Evolutionary conservation across 2,797 vertebrate species (phyloP), one percentile per base, ranked within the genome.

Genomic region (Pangasius macronema): DNA sequence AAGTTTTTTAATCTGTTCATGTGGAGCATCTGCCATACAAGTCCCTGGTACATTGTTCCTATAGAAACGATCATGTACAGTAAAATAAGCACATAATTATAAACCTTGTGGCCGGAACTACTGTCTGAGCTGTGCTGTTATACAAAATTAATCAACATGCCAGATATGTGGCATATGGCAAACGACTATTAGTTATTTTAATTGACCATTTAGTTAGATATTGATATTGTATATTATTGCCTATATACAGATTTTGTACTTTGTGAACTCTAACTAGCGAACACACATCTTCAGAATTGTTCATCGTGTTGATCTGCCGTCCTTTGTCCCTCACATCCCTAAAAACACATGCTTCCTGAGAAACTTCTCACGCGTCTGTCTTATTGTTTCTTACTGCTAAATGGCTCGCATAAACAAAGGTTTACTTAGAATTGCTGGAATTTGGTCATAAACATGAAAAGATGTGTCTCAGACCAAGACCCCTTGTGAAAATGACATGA

Each of bases 311-410:
- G 39, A 24, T 65, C 46, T 36, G 63, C 82, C 63, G 68, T 18
- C 46, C 11, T 68, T 83, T 70, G 55, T 63, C 22, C 49, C 68
- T 63, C 85, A 86, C 84, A 65, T 39, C 72, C 65, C 59, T 76
- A 67, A 76, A 49, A 83, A 86, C 55, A 86, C 46, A 33, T 72
- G 55, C 61, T 68, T 84, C 61, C 82, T 82, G 68, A 70, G 67
- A 84, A 68, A 4, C 18, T 18, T 63, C 57, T 76, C 24, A 42
- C 55, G 20, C 30, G 10, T 22, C 59, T 65, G 42, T 70, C 77
- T 86, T 83, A 59, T 87, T 82, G 86, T 88, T 83, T 79, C 18
- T 84, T 61, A 11, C 46, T 83, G 68, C 49, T 87, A 84, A 84
- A 84, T 82, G 76, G n/a, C 77, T 73, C 27, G 42, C 72, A 61